Evolutionary conservation across 2,888 invertebrate species (phyloP), one percentile per base, ranked within the genome.

Genomic region (Eupithecia exiguata): DNA sequence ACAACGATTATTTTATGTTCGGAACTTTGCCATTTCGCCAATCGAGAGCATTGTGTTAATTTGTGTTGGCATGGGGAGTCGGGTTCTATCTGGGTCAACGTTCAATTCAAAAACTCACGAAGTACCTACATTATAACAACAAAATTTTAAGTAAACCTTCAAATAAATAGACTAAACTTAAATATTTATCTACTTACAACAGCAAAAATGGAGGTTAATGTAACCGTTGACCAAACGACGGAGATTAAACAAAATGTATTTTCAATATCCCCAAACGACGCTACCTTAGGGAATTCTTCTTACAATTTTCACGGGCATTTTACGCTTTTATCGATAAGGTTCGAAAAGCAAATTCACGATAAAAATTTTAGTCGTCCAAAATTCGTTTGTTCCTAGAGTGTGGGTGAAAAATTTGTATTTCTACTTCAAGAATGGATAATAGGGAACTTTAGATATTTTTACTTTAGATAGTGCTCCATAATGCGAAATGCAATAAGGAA

Each of bases 1-100:
- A 43, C 12, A 70, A 69, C 46, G 30, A 46, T 71, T 12, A 67
- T 35, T 21, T 53, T 21, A 53, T 53, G 53, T n/a, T 21, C 21
- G 53, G 53, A 53, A 53, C 53, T 53, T 21, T 10, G 53, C 53
- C 4, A 53, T 53, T 53, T 53, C 53, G 30, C 30, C 30, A 53
- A 53, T 53, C 3, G n/a, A 53, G 21, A 53, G n/a, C 49, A 9
- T 49, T 46, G 46, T 18, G 18, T 46, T 46, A 18, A 2, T n/a
- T 49, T 46, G 46, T 18, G 18, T 46, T 46, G n/a, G 1, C 18
- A 46, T 18, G n/a, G 46, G 9, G 18, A 49, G 49, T 49, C n/a
- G n/a, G n/a, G n/a, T 49, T n/a, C n/a, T n/a, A n/a, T 49, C 49
- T n/a, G 49, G n/a, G n/a, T 49, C 18, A 46, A 5, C 18, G 43